Evolutionary conservation across 2,888 invertebrate genomes (phyloP).

Genomic region (Eurytoma californica): DNA sequence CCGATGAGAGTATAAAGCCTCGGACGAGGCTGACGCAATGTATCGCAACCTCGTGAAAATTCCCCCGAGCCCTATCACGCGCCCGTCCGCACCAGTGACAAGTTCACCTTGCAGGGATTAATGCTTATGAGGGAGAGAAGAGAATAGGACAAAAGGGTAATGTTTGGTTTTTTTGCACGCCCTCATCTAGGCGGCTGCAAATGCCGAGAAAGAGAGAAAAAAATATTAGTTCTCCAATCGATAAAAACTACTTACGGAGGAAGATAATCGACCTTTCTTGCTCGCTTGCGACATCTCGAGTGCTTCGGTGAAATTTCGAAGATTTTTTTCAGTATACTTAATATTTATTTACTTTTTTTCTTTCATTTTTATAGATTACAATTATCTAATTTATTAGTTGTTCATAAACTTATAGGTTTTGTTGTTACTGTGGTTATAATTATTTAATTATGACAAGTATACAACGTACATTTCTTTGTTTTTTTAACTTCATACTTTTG

Average conservation of each 20-base stretch:
- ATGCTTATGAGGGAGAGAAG: not conserved
- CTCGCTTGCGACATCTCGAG: conserved; percentile 35
- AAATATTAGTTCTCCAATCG: conserved; percentile 19
- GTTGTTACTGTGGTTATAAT: not conserved
- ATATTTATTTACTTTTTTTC: not conserved
- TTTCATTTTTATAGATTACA: not conserved
- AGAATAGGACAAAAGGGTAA: conserved; percentile 11
- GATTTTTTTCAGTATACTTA: conserved; percentile 23
- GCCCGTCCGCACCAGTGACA: too few species aligned
- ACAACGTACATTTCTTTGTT: conserved; percentile 8
- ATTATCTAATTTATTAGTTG: not conserved
- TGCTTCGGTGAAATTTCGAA: conserved; percentile 50
- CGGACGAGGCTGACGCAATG: conserved; percentile 30
- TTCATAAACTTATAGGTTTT: conserved; percentile 14
- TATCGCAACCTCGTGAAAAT: conserved; percentile 40
- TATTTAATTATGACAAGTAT: not conserved
- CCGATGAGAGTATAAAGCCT: not conserved
- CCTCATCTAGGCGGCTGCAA: not conserved
- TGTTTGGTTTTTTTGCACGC: not conserved
- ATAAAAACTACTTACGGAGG: conserved; percentile 27
- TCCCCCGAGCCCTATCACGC: not conserved
- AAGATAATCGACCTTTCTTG: conserved; percentile 38
- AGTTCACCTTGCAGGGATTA: too few species aligned
- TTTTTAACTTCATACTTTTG: conserved; percentile 6
- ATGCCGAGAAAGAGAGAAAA: not conserved